A percentile compares a stretch with the other conserved stretches of the same genome.
Evolutionary conservation across 2,888 invertebrate species (phyloP).

Genomic region (Serrognathus titanus): DNA sequence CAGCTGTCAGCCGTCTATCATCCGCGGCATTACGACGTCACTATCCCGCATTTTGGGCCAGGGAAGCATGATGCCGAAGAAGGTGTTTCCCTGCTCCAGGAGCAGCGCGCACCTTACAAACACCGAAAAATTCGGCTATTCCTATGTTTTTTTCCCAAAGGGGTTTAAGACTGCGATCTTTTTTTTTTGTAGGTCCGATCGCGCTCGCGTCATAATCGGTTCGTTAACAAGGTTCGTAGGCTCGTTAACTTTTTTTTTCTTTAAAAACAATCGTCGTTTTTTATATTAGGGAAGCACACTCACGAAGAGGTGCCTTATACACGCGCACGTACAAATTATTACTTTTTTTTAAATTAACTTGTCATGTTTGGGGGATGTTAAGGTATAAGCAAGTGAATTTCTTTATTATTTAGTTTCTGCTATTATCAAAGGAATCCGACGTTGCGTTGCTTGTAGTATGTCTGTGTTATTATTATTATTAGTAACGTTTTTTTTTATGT

Average conservation of each 20-base stretch:
- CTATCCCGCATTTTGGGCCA: slow-evolving; percentile 42
- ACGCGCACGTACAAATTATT: no score
- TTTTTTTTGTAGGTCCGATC: neutral
- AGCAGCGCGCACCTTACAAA: neutral
- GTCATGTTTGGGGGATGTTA: no score
- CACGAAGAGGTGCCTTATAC: slow-evolving; percentile 16
- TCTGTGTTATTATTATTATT: no score
- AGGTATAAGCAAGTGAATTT: no score
- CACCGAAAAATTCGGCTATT: neutral
- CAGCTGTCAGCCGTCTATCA: slow-evolving; percentile 52
- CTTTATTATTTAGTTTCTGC: no score
- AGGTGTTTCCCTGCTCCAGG: slow-evolving; percentile 17
- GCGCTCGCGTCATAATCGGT: neutral
- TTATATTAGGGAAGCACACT: slow-evolving; percentile 22
- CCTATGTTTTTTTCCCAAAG: neutral
- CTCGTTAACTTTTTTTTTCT: slow-evolving; percentile 22
- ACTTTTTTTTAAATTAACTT: no score
- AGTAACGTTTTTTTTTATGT: no score
- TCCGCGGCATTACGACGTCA: slow-evolving; percentile 49
- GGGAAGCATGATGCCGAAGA: slow-evolving; percentile 35
- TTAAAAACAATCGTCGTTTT: slow-evolving; percentile 24
- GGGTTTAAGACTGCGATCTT: neutral
- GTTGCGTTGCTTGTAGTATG: no score
- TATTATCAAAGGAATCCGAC: no score
- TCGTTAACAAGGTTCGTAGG: neutral